Percentiles rank a stretch among this genome's conserved stretches.
Evolutionary conservation across 2,797 vertebrate species (phyloP).

Genomic region (Rhinichthys osculus): DNA sequence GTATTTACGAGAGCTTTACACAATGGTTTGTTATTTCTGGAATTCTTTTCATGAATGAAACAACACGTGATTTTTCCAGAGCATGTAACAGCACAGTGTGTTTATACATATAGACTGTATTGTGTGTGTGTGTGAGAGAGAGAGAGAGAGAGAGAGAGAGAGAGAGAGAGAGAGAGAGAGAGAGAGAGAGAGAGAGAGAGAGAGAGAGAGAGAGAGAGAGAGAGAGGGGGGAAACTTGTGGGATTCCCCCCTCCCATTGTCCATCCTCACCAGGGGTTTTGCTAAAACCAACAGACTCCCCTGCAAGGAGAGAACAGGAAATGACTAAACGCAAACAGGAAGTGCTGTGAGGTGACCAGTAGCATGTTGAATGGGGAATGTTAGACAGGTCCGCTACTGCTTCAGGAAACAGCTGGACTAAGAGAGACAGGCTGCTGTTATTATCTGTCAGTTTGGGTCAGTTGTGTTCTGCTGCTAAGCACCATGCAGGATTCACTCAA

Average conservation of each 20-base stretch:
- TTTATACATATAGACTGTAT: slow-evolving; percentile 45
- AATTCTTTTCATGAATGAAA: slow-evolving; percentile 56
- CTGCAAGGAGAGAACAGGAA: slow-evolving; percentile 74
- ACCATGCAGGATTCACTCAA: background rate
- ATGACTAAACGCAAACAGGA: slow-evolving; percentile 78
- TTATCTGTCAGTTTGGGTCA: slow-evolving; percentile 19
- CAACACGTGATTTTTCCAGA: slow-evolving; percentile 56
- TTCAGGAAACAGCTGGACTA: slow-evolving; percentile 84
- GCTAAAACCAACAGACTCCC: slow-evolving; percentile 56
- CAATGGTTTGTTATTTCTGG: background rate
- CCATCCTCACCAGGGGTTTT: slow-evolving; percentile 54
- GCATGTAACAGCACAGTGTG: slow-evolving; percentile 50
- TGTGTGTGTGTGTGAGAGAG: slow-evolving; percentile 7
- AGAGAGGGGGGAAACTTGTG: slow-evolving; percentile 31
- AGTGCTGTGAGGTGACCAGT: slow-evolving; percentile 77
- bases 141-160: too few relatives aligned
- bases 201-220: slow-evolving; percentile 6
- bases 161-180: slow-evolving; percentile 22
- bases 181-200: background rate
- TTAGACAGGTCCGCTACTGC: slow-evolving; percentile 73
- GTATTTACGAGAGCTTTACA: background rate
- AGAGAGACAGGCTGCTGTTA: slow-evolving; percentile 54
- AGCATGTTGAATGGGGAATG: slow-evolving; percentile 66
- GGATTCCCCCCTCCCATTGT: slow-evolving; percentile 34
- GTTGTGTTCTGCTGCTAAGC: background rate